Evolutionary conservation across 2,888 invertebrate genomes (phyloP).

Genomic region (Drosophila anomalata): DNA sequence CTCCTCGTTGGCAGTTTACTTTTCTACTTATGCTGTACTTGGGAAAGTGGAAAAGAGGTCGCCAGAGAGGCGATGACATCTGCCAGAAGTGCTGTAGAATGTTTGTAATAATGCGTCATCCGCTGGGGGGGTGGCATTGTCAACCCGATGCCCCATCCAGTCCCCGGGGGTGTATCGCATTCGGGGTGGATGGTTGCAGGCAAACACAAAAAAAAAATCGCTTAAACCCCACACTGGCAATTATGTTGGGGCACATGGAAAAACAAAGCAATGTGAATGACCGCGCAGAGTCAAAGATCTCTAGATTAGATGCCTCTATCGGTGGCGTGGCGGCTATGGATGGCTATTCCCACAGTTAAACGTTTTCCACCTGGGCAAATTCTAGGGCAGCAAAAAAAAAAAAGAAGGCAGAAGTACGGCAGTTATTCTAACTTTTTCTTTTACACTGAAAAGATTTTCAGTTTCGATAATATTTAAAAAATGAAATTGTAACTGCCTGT

Average conservation of each 20-base stretch:
- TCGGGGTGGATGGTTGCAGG: slow-evolving; percentile 23
- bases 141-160: background rate
- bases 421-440: background rate
- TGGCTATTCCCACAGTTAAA: slow-evolving; percentile 34
- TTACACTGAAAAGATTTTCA: background rate
- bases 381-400: slow-evolving; percentile 21
- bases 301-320: slow-evolving; percentile 29
- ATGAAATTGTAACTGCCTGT: no score
- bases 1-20: background rate
- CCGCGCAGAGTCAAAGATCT: slow-evolving; percentile 64
- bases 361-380: slow-evolving; percentile 29
- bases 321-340: slow-evolving; percentile 6
- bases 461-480: background rate
- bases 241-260: slow-evolving; percentile 62
- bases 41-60: slow-evolving; percentile 24
- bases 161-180: slow-evolving; percentile 21
- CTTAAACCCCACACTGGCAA: slow-evolving; percentile 40
- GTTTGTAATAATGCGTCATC: slow-evolving; percentile 64
- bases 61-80: slow-evolving; percentile 51
- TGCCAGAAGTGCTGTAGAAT: slow-evolving; percentile 56
- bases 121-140: slow-evolving; percentile 53
- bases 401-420: background rate
- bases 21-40: slow-evolving; percentile 2
- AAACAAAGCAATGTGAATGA: slow-evolving; percentile 72
- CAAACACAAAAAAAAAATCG: slow-evolving; percentile 9